Conservation (phyloP, 2,797 vertebrate genomes). For the Phaenicophaeus curvirostris region DNA sequence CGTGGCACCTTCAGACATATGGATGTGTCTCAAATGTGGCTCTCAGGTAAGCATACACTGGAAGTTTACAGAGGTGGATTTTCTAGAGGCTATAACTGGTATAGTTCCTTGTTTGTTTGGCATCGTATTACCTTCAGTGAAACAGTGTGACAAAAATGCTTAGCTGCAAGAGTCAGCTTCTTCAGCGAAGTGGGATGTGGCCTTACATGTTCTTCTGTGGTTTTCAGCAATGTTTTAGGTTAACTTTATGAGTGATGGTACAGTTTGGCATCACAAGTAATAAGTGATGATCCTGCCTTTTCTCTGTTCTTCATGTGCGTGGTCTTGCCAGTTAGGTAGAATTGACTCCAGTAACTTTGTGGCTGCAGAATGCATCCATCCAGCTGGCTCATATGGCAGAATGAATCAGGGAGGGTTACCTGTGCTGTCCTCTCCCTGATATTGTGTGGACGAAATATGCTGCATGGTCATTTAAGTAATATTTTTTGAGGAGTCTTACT, state of each 20-base stretch:
- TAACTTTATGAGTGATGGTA: neutral
- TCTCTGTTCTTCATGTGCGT: neutral
- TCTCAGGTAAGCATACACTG: constrained; percentile 82
- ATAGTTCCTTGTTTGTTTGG: neutral
- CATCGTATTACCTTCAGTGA: neutral
- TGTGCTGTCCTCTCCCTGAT: neutral
- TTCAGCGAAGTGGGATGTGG: neutral
- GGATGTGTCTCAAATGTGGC: constrained; percentile 95
- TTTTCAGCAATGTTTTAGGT: neutral
- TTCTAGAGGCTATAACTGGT: neutral
- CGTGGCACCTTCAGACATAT: constrained; percentile 81
- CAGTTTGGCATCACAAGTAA: rapidly evolving
- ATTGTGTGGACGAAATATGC: neutral
- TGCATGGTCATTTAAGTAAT: neutral
- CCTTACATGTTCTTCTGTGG: rapidly evolving
- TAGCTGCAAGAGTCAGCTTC: neutral
- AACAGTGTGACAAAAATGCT: neutral
- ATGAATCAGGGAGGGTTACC: neutral
- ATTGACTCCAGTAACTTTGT: neutral
- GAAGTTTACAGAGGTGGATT: neutral
- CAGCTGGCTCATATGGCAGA: neutral
- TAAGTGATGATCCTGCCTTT: neutral
- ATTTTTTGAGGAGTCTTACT: neutral
- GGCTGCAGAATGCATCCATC: neutral
- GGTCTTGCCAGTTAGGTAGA: neutral